These are phyloP conservation scores for Lucilia cuprina DNA, from an alignment of 1,140 invertebrate species.

Conservation along the genomic window DNA sequence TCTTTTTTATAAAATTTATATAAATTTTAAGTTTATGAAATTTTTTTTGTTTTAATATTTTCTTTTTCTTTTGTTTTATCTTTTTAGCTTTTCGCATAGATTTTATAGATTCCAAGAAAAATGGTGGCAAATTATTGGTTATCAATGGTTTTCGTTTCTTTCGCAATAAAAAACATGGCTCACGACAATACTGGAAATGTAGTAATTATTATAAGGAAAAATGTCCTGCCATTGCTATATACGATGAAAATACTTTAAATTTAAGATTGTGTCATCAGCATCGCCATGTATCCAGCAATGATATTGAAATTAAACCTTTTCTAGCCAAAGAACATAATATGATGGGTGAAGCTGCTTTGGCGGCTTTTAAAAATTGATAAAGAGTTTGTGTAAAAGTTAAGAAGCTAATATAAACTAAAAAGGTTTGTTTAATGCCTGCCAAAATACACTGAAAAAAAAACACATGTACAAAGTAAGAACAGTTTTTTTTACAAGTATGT, in stretches of 20 bases:
- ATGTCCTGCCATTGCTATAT: slow-evolving; percentile 60
- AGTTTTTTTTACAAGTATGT: background rate
- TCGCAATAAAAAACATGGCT: slow-evolving; percentile 59
- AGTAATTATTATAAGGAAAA: slow-evolving; percentile 61
- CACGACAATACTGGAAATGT: slow-evolving; percentile 61
- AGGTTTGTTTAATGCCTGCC: background rate
- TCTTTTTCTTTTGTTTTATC: slow-evolving; percentile 40
- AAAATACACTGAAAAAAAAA: background rate
- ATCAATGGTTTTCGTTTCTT: slow-evolving; percentile 62
- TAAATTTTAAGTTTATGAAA: slow-evolving; percentile 26
- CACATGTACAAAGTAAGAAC: background rate
- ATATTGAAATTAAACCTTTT: slow-evolving; percentile 58
- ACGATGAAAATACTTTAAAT: slow-evolving; percentile 56
- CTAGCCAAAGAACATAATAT: slow-evolving; percentile 36
- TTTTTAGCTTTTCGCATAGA: slow-evolving; percentile 55
- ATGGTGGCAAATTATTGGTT: slow-evolving; percentile 59
- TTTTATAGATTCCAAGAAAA: slow-evolving; percentile 60
- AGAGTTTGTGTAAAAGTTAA: background rate
- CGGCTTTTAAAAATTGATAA: slow-evolving; percentile 28
- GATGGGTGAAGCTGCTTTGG: slow-evolving; percentile 28
- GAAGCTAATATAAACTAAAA: background rate
- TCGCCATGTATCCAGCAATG: slow-evolving; percentile 56
- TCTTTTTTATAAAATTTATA: slow-evolving; percentile 3
- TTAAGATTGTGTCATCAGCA: slow-evolving; percentile 57
- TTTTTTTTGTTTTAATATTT: slow-evolving; percentile 24